Conservation (phyloP, 2,113 vertebrate species). For the Sarotherodon lohbergeri region DNA sequence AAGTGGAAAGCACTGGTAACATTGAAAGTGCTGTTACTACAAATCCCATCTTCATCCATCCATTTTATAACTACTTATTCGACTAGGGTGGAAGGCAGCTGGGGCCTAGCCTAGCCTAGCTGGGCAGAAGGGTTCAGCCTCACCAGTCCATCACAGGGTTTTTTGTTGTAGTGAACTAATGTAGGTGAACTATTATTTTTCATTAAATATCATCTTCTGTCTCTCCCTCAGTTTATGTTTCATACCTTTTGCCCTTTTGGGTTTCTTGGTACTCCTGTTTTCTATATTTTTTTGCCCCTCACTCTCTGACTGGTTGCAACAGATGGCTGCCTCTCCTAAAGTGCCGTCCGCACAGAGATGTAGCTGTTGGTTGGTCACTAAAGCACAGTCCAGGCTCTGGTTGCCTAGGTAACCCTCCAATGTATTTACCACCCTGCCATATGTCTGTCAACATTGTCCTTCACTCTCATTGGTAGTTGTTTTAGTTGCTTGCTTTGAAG, state of each 20-base stretch:
- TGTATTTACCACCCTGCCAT: not conserved
- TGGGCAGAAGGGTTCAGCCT: not conserved
- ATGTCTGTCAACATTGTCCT: not conserved
- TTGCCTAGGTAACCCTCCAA: not conserved
- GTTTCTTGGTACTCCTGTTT: rapidly evolving
- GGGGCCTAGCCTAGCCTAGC: rapidly evolving
- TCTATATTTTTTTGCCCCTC: not conserved
- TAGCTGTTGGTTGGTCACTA: not conserved
- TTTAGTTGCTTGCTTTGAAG: rapidly evolving
- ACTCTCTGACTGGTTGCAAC: not conserved
- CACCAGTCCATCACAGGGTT: not conserved
- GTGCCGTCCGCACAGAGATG: rapidly evolving
- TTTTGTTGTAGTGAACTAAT: not conserved
- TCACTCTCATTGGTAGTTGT: not conserved
- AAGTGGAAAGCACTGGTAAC: not conserved
- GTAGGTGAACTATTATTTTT: not conserved
- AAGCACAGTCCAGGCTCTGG: too few relatives aligned
- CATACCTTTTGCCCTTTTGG: not conserved
- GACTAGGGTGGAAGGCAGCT: rapidly evolving
- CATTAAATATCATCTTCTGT: not conserved
- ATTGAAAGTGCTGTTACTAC: not conserved
- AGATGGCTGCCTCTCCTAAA: not conserved
- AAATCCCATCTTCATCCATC: rapidly evolving
- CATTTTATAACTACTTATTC: not conserved
- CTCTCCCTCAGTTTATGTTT: not conserved